These are phyloP conservation scores for Drosophila sucinea DNA, from an alignment of 1,140 invertebrate genomes.

Conservation along the genomic window DNA sequence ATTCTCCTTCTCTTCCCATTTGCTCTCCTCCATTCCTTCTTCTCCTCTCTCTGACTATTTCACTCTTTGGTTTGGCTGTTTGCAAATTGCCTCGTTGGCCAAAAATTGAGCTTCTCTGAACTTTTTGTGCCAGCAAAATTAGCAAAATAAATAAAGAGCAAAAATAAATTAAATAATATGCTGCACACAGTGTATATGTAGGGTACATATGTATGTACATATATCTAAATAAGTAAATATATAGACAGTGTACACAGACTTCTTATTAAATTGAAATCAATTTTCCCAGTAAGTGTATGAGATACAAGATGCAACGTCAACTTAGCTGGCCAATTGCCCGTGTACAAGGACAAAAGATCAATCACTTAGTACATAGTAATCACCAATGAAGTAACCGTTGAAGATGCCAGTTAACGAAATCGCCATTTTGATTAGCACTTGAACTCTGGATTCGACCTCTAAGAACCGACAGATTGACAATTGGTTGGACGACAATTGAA, in stretches of 20 bases:
- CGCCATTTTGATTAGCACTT: background rate
- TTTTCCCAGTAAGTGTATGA: conserved; percentile 1
- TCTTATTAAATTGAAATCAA: conserved; percentile 9
- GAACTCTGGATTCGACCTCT: no score
- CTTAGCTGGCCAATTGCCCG: conserved; percentile 6
- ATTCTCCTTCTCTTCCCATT: background rate
- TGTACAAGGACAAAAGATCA: background rate
- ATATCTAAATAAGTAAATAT: background rate
- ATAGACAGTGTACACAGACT: conserved; percentile 6
- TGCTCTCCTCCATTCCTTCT: background rate
- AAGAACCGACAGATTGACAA: no score
- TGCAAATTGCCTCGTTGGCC: conserved; percentile 18
- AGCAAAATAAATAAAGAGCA: conserved; percentile 24
- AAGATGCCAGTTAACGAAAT: background rate
- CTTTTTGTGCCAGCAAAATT: conserved; percentile 47
- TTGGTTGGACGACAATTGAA: no score
- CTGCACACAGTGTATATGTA: conserved; percentile 16
- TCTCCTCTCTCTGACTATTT: background rate
- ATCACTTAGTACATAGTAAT: background rate
- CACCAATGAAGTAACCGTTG: background rate
- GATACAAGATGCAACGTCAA: conserved; percentile 1
- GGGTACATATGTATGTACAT: background rate
- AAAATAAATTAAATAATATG: conserved; percentile 48
- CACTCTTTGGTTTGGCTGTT: conserved; percentile 7
- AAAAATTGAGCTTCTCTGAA: conserved; percentile 52